phyloP scores from a whole-genome alignment of 2,888 invertebrate genomes.

The Andrena minutula region DNA sequence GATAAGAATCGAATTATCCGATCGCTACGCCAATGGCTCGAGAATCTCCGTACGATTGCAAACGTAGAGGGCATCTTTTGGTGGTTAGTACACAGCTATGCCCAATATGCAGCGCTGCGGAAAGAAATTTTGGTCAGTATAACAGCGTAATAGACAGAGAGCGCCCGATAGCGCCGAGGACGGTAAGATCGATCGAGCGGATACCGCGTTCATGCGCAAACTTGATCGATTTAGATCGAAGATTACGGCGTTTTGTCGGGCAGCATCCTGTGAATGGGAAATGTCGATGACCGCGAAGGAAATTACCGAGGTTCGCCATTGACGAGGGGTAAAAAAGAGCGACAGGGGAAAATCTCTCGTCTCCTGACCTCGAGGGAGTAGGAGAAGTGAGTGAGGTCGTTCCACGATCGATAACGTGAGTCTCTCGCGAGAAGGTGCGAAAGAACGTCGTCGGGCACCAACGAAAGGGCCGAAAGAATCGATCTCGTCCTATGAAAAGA shows the following conservation, averaged over 20 bases:
- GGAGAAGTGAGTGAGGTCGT: slow-evolving; percentile 76
- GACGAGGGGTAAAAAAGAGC: slow-evolving; percentile 32
- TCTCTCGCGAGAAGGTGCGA: slow-evolving; percentile 70
- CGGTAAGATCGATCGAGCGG: slow-evolving; percentile 17
- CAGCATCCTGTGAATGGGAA: slow-evolving; percentile 49
- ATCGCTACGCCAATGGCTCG: slow-evolving; percentile 42
- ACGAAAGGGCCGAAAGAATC: slow-evolving; percentile 63
- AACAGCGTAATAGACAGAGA: background rate
- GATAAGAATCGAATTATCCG: slow-evolving; percentile 15
- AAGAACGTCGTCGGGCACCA: slow-evolving; percentile 59
- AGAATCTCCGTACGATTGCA: slow-evolving; percentile 48
- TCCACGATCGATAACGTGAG: slow-evolving; percentile 73
- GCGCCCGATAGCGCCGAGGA: background rate
- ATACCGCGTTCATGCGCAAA: background rate
- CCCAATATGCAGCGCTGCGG: background rate
- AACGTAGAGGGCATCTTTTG: slow-evolving; percentile 44
- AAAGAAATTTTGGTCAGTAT: background rate
- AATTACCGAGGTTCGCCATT: slow-evolving; percentile 37
- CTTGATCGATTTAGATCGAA: slow-evolving; percentile 32
- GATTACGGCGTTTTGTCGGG: slow-evolving; percentile 1
- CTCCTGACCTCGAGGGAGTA: slow-evolving; percentile 73
- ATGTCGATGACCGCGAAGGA: slow-evolving; percentile 62
- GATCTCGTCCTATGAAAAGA: slow-evolving; percentile 59
- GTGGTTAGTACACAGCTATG: slow-evolving; percentile 4
- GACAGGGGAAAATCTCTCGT: slow-evolving; percentile 60